phyloP scores from a whole-genome alignment of 2,113 vertebrate genomes.

The Zapornia atra region DNA sequence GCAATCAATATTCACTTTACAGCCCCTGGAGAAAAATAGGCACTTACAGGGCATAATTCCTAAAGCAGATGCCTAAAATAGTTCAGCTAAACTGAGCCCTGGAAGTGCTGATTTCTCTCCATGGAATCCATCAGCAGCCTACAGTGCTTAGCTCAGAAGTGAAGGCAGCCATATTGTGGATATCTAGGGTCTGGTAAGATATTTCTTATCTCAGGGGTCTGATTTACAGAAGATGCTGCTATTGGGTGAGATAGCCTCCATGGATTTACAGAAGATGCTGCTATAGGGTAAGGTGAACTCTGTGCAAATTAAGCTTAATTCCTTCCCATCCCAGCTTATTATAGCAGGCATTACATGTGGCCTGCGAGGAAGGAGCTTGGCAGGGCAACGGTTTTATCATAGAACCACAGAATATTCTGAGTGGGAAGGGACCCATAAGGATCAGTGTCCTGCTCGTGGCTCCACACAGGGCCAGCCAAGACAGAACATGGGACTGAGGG shows the following conservation, averaged over 20 bases:
- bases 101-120: not conserved
- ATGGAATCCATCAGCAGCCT: not conserved
- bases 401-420: too few relatives aligned
- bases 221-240: not conserved
- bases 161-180: not conserved
- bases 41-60: not conserved
- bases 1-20: constrained; percentile 2
- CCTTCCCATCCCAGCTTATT: not conserved
- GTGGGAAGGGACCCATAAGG: too few relatives aligned
- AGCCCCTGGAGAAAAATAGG: not conserved
- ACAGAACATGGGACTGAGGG: too few relatives aligned
- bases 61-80: constrained; percentile 32
- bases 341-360: not conserved
- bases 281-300: not conserved
- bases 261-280: not conserved
- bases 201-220: not conserved
- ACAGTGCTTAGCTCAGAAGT: not conserved
- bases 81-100: not conserved
- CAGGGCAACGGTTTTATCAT: not conserved
- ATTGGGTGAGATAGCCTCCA: not conserved
- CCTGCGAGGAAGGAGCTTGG: not conserved
- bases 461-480: too few relatives aligned
- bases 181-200: not conserved
- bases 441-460: too few relatives aligned
- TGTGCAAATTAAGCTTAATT: not conserved